These are phyloP conservation scores for Macrobrachium nipponense DNA, from an alignment of 1,140 invertebrate genomes.

Conservation along the genomic window DNA sequence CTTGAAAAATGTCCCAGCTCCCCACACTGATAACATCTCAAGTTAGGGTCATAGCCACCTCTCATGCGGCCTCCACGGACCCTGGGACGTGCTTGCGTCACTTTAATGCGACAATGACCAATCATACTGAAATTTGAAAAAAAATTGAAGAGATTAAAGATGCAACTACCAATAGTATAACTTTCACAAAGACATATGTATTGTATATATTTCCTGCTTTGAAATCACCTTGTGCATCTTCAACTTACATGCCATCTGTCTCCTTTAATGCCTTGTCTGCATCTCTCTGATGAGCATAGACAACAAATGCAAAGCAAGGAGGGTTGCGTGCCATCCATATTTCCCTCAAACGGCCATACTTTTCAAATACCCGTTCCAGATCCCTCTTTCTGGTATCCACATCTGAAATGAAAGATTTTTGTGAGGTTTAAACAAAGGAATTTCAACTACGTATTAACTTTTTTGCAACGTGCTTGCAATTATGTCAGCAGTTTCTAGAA, in stretches of 20 bases:
- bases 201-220: not conserved
- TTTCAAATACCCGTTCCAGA: slow-evolving; percentile 76
- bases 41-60: slow-evolving; percentile 72
- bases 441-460: not conserved
- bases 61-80: slow-evolving; percentile 68
- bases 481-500: too few relatives aligned
- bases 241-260: slow-evolving; percentile 75
- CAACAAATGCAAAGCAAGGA: slow-evolving; percentile 80
- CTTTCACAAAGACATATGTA: not conserved
- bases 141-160: not conserved
- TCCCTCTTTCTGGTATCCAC: slow-evolving; percentile 72
- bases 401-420: slow-evolving; percentile 51
- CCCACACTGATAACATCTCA: slow-evolving; percentile 77
- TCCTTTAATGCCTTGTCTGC: slow-evolving; percentile 77
- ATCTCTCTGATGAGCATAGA: slow-evolving; percentile 78
- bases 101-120: slow-evolving; percentile 69
- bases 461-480: too few relatives aligned
- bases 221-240: not conserved
- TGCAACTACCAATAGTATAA: not conserved
- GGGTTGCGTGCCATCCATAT: slow-evolving; percentile 80
- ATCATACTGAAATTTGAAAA: slow-evolving; percentile 62
- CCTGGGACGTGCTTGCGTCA: slow-evolving; percentile 69
- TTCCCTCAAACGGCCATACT: slow-evolving; percentile 77
- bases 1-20: slow-evolving; percentile 76
- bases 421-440: not conserved